A percentile compares a stretch with the other conserved stretches of the same genome.
Evolutionary conservation across 2,888 invertebrate genomes (phyloP).

Genomic region (Crocallis elinguaria): DNA sequence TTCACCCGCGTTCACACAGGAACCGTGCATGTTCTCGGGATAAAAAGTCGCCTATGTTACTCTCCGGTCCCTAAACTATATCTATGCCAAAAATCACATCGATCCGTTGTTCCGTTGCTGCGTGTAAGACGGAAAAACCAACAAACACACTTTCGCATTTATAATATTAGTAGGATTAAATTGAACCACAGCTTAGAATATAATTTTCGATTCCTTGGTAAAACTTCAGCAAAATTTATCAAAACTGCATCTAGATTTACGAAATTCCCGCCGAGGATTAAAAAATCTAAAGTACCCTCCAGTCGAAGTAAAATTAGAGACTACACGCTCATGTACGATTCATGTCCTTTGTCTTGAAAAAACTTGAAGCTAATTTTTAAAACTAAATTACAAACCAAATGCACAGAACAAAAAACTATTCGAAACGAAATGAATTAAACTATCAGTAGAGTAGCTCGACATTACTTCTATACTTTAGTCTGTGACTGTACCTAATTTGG

Average conservation of each 20-base stretch:
- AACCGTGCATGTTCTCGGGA: too few species aligned
- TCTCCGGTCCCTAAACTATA: too few species aligned
- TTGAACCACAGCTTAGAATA: neutral
- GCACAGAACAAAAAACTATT: conserved; percentile 56
- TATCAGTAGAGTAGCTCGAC: conserved; percentile 66
- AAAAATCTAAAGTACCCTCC: conserved; percentile 28
- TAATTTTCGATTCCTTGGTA: neutral
- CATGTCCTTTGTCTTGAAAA: conserved; percentile 36
- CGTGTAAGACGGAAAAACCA: too few species aligned
- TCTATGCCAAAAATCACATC: too few species aligned
- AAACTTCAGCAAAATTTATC: conserved; percentile 16
- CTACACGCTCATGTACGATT: conserved; percentile 30
- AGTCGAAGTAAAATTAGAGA: conserved; percentile 34
- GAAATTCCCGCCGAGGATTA: conserved; percentile 11
- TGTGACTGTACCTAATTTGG: conserved; percentile 78
- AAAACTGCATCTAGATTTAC: conserved; percentile 27
- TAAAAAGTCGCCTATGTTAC: too few species aligned
- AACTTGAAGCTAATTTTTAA: conserved; percentile 34
- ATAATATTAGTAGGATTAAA: too few species aligned
- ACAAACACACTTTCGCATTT: too few species aligned
- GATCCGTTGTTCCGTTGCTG: too few species aligned
- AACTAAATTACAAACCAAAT: conserved; percentile 58
- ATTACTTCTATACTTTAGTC: conserved; percentile 57
- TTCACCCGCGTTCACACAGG: too few species aligned
- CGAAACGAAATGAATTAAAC: conserved; percentile 73